These are phyloP conservation scores for Baccha elongata DNA, from an alignment of 2,888 invertebrate species.

Conservation along the genomic window DNA sequence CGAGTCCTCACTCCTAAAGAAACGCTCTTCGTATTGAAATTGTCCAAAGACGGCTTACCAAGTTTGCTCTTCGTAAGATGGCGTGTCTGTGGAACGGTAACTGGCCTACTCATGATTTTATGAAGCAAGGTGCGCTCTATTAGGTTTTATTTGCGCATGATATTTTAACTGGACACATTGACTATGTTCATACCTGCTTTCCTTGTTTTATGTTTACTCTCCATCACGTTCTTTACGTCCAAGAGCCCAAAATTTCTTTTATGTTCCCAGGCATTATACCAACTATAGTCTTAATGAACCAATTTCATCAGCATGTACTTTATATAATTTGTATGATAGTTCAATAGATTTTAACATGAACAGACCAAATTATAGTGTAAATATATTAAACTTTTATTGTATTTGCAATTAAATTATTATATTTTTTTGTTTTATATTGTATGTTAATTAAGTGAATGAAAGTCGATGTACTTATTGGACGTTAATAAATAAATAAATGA, in stretches of 20 bases:
- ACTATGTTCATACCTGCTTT: background rate
- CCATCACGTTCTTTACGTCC: background rate
- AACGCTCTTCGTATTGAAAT: too few relatives aligned
- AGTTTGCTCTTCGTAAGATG: background rate
- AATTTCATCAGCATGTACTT: background rate
- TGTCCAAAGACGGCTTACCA: background rate
- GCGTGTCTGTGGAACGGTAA: background rate
- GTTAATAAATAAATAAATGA: background rate
- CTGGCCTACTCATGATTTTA: background rate
- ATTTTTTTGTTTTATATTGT: too few relatives aligned
- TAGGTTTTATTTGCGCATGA: background rate
- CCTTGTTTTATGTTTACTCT: background rate
- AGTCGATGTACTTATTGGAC: background rate
- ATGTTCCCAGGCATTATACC: background rate
- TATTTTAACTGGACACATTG: background rate
- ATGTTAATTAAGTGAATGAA: too few relatives aligned
- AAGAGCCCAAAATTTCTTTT: background rate
- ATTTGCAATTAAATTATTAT: too few relatives aligned
- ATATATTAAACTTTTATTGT: too few relatives aligned
- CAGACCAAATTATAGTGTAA: too few relatives aligned
- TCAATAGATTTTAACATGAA: too few relatives aligned
- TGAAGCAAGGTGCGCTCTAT: background rate
- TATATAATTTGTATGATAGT: background rate
- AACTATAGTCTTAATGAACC: background rate
- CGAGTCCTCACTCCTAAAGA: background rate